phyloP scores from a whole-genome alignment of 2,113 vertebrate genomes.

The Mixornis gularis region DNA sequence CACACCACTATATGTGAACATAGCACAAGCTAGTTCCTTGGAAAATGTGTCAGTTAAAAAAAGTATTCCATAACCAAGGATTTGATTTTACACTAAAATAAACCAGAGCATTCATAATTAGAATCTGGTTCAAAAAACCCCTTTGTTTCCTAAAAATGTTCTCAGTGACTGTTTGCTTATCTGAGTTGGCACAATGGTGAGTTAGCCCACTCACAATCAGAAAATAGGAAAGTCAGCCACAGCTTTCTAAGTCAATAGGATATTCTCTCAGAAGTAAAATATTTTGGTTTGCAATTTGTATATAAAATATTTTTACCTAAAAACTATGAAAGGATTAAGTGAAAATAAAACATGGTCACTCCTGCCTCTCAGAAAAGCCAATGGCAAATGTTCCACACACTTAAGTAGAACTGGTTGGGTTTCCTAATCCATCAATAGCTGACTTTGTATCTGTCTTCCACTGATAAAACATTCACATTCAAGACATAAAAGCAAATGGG shows the following conservation, averaged over 20 bases:
- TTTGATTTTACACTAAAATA: not conserved
- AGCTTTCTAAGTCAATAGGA: not conserved
- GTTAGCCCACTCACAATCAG: not conserved
- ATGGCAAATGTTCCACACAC: not conserved
- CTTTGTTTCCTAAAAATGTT: not conserved
- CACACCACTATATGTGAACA: accelerated
- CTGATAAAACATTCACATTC: conserved; percentile 21
- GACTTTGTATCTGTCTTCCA: conserved; percentile 27
- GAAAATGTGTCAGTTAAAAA: not conserved
- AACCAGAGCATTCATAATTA: not conserved
- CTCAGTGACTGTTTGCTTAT: not conserved
- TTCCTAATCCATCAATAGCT: conserved; percentile 27
- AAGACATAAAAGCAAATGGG: conserved; percentile 22
- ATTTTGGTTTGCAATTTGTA: not conserved
- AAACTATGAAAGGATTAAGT: conserved; percentile 7
- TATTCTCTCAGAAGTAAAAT: not conserved
- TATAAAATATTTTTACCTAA: not conserved
- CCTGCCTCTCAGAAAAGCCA: not conserved
- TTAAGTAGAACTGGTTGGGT: not conserved
- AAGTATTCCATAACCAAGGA: not conserved
- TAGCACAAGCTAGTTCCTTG: not conserved
- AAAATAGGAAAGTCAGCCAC: not conserved
- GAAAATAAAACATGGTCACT: not conserved
- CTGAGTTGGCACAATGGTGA: not conserved
- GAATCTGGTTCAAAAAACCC: not conserved